phyloP scores from a whole-genome alignment of 1,140 invertebrate genomes.

The Drosophila simulans region DNA sequence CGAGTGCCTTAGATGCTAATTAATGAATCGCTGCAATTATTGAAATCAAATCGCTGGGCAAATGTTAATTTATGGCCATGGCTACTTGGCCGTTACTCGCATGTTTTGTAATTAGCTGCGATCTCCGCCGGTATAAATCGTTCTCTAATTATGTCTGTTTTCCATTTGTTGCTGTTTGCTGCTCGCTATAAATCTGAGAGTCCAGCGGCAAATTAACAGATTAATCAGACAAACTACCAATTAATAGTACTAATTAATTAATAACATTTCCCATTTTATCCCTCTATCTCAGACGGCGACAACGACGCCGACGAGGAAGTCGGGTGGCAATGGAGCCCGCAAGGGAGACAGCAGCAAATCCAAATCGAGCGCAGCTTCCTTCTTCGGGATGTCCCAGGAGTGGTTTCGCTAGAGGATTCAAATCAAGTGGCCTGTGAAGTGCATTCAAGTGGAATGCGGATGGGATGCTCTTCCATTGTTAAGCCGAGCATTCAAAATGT shows the following conservation, averaged over 20 bases:
- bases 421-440: constrained; percentile 66
- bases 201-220: constrained; percentile 70
- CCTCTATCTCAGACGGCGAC: constrained; percentile 22
- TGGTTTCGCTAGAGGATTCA: constrained; percentile 87
- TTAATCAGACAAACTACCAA: constrained; percentile 76
- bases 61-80: constrained; percentile 65
- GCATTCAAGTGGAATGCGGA: constrained; percentile 50
- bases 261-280: constrained; percentile 49
- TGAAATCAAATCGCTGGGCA: constrained; percentile 74
- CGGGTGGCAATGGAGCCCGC: constrained; percentile 46
- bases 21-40: constrained; percentile 78
- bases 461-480: constrained; percentile 11
- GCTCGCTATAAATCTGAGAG: constrained; percentile 57
- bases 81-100: constrained; percentile 60
- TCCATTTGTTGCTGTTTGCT: constrained; percentile 33
- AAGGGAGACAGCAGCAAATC: constrained; percentile 67
- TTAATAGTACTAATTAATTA: constrained; percentile 71
- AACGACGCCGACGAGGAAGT: constrained; percentile 55
- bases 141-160: constrained; percentile 62
- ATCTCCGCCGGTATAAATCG: constrained; percentile 58
- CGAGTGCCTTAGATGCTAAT: constrained; percentile 68
- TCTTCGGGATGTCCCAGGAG: constrained; percentile 92
- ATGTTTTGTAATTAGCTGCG: constrained; percentile 66
- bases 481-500: constrained; percentile 48
- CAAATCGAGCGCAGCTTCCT: constrained; percentile 88